Conservation (phyloP, 2,888 invertebrate genomes). For the Andrena fulva region DNA sequence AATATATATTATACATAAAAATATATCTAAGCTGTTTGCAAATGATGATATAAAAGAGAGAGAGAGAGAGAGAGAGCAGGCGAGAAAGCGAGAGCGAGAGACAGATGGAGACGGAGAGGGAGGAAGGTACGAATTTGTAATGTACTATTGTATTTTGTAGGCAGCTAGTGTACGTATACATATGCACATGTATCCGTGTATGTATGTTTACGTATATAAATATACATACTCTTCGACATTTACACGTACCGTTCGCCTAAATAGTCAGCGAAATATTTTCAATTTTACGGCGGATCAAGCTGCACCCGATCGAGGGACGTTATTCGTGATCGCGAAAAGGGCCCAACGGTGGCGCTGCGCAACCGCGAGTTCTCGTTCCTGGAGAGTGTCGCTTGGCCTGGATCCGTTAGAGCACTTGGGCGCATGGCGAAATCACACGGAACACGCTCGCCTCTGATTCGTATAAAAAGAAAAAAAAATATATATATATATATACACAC, state of each 20-base stretch:
- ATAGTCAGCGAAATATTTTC: conserved; percentile 66
- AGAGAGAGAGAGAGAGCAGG: conserved; percentile 30
- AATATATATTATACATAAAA: conserved; percentile 73
- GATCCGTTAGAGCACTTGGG: conserved; percentile 49
- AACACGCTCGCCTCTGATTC: conserved; percentile 47
- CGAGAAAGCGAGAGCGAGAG: background rate
- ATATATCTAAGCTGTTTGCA: conserved; percentile 80
- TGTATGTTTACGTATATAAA: conserved; percentile 69
- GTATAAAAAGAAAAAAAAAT: conserved; percentile 10
- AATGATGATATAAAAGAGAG: conserved; percentile 71
- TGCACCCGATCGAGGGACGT: conserved; percentile 17
- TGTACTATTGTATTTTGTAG: conserved; percentile 80
- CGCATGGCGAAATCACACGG: conserved; percentile 37
- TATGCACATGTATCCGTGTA: conserved; percentile 69
- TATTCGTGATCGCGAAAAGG: background rate
- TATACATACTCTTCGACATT: conserved; percentile 65
- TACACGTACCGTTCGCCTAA: conserved; percentile 60
- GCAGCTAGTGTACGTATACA: conserved; percentile 77
- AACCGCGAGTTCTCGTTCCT: conserved; percentile 3
- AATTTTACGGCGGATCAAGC: conserved; percentile 43
- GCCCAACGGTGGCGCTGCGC: background rate
- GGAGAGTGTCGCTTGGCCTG: conserved; percentile 34
- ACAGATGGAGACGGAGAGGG: conserved; percentile 47
- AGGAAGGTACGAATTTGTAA: conserved; percentile 75
- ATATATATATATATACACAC: conserved; percentile 30